Evolutionary conservation across 2,888 invertebrate genomes (phyloP), one percentile per base, ranked within the genome.

Genomic region (Drosophila putrida): DNA sequence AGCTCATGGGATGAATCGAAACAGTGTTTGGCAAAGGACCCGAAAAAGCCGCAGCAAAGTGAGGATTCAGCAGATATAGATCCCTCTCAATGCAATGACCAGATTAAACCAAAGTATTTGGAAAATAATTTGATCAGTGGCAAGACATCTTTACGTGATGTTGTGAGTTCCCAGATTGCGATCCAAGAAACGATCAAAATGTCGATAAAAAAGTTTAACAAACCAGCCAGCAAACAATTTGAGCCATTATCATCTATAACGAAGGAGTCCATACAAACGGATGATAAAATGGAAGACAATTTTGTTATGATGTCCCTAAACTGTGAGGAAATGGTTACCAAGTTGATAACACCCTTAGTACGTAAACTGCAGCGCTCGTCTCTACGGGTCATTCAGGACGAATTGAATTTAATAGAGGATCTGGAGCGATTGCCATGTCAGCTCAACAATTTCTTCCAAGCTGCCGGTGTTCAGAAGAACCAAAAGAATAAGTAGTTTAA

Each of bases 281-380:
- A n/a, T n/a, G n/a, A n/a, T n/a, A n/a, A n/a, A n/a, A n/a, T n/a
- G n/a, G n/a, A n/a, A n/a, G n/a, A n/a, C n/a, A n/a, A n/a, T n/a
- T n/a, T n/a, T n/a, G n/a, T 49, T 4, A 35, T 49, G 49, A 8
- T 49, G 33, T 44, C 58, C 1, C 68, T 78, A 4, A 76, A 68
- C 15, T 44, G 58, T 1, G 82, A 88, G 51, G 91, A 90, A 53
- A 43, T 90, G 0, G 83, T 91, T 2, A 83, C 80, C 0, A 90
- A 82, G 51, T 82, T 92, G 0, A 88, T 91, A 20, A 80, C 84
- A 47, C 91, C 92, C 3, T 84, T 91, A 75, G 75, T 89, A 25
- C 88, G 82, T 2, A 90, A 87, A 31, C 62, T 91, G 6, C 91
- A 88, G 43, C 82, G 84, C 0, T 83, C 91, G 80, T 90, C 83